A percentile compares a stretch with the other conserved stretches of the same genome.
Conservation (phyloP, 2,888 invertebrate genomes). For the Danaus chrysippus region DNA sequence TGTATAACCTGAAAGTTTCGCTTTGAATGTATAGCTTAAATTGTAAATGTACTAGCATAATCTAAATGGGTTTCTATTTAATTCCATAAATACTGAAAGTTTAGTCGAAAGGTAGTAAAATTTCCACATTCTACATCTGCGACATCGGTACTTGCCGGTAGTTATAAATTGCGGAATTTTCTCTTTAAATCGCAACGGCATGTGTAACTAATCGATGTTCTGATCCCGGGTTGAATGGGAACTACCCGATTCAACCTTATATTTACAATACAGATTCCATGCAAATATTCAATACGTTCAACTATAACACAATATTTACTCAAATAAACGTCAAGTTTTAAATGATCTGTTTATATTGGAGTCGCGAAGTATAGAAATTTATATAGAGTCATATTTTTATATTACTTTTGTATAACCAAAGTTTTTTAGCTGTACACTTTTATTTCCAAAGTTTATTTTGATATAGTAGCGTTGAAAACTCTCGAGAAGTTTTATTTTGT, state of each 20-base stretch:
- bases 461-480: conserved; percentile 3
- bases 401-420: neutral
- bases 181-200: conserved; percentile 58
- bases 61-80: neutral
- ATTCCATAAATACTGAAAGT: neutral
- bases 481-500: conserved; percentile 6
- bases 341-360: neutral
- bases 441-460: neutral
- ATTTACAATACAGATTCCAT: neutral
- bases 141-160: neutral
- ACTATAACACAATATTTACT: no score
- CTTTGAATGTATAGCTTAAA: neutral
- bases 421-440: neutral
- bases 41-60: neutral
- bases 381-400: neutral
- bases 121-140: conserved; percentile 5
- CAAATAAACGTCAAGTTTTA: neutral
- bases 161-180: conserved; percentile 20
- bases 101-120: neutral
- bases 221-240: conserved; percentile 59
- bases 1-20: neutral
- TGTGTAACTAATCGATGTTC: conserved; percentile 68
- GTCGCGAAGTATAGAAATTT: neutral
- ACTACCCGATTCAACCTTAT: conserved; percentile 48
- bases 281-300: neutral